Evolutionary conservation across 2,113 vertebrate species (phyloP), one percentile per base, ranked within the genome.

Genomic region (Antennarius striatus): DNA sequence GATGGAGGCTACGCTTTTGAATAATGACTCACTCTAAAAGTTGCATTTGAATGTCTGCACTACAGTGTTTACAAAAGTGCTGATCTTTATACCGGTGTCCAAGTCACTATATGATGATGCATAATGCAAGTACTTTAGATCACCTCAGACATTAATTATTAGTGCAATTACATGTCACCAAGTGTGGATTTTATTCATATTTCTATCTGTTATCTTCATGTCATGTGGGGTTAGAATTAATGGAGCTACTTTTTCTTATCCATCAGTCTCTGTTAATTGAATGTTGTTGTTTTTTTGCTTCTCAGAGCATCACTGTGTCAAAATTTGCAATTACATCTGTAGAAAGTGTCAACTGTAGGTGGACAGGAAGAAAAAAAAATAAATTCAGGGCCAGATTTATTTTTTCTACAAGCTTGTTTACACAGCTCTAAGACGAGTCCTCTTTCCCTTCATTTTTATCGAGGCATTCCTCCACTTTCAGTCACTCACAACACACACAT

Each of bases 1-100:
- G 91, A 92, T 92, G 90, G 91, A 91, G 86, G 77, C 86, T 75
- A 58, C 79, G 86, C 87, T 90, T 81, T 84, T 91, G 87, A 91
- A 92, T 90, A 92, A 91, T 91, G 88, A 92, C 85, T 84, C 57
- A 81, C 83, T 82, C 75, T 68, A 80, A 87, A 90, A 85, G 89
- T 91, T 91, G 77, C 73, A 75, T 83, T 79, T 75, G 77, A 83
- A 84, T 85, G 75, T 81, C 80, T 82, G 74, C 42, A 57, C 72
- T 80, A 76, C 61, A 68, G 59, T 82, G 86, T 87, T 88, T 81
- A 70, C 43, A 84, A 80, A 88, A 80, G 69, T 78, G 76, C 78
- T 85, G 82, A 87, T 80, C 73, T 67, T 40, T 30, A 75, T 69
- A 70, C 71, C 51, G 46, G 73, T 66, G 63, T 36, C 56, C 17